Evolutionary conservation across 2,797 vertebrate genomes (phyloP).

Genomic region (Pipistrellus pipistrellus): DNA sequence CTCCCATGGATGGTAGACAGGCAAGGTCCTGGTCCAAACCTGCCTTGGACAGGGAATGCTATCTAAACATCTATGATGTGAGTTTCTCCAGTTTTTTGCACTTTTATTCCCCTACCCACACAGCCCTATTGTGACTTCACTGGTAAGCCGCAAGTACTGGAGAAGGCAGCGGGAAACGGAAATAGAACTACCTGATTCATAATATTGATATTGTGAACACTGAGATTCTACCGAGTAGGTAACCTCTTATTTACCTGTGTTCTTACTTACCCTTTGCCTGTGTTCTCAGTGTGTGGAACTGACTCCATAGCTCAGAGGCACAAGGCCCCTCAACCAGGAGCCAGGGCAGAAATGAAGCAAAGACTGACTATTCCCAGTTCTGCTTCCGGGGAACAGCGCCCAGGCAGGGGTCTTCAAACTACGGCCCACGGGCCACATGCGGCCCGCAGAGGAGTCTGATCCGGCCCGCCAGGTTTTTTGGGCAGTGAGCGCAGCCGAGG

Average conservation of each 20-base stretch:
- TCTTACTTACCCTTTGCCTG: neutral
- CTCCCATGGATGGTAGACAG: neutral
- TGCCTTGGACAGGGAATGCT: neutral
- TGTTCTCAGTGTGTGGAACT: neutral
- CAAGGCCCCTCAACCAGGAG: neutral
- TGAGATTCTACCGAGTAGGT: neutral
- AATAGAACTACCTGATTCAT: too few species aligned
- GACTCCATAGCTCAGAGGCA: neutral
- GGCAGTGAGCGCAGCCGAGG: too few species aligned
- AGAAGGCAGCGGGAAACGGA: neutral
- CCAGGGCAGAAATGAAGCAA: neutral
- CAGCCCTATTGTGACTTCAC: neutral
- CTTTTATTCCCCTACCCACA: accelerated
- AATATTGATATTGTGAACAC: neutral
- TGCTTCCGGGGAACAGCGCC: neutral
- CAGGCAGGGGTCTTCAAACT: neutral
- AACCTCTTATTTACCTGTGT: too few species aligned
- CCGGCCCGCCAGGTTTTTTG: too few species aligned
- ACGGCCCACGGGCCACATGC: too few species aligned
- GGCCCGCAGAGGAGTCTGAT: too few species aligned
- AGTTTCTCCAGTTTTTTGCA: neutral
- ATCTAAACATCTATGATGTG: neutral
- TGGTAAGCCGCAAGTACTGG: neutral
- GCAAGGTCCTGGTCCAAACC: neutral
- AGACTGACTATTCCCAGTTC: neutral